Conservation (phyloP, 2,113 vertebrate genomes). For the Bufo bufo region DNA sequence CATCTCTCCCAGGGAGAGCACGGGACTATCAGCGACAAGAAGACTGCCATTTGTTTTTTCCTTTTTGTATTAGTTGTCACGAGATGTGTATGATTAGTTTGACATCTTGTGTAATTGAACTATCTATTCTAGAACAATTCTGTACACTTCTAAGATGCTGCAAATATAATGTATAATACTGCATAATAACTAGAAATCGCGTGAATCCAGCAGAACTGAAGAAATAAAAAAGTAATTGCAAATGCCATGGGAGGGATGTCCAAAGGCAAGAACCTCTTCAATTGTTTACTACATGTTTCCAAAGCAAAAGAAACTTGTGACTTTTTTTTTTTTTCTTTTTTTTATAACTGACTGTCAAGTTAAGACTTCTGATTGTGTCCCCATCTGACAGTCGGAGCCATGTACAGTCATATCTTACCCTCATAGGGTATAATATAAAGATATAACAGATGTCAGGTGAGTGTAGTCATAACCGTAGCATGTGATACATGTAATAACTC, state of each 20-base stretch:
- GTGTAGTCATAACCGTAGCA: not conserved
- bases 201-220: not conserved
- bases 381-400: not conserved
- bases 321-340: too few species aligned
- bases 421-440: not conserved
- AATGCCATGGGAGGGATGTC: not conserved
- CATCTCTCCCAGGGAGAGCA: constrained; percentile 49
- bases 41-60: not conserved
- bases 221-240: not conserved
- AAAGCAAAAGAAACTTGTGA: not conserved
- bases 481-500: not conserved
- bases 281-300: not conserved
- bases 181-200: not conserved
- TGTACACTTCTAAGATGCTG: constrained; percentile 21
- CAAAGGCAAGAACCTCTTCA: not conserved
- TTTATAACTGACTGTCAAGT: too few species aligned
- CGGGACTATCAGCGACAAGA: not conserved
- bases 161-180: constrained; percentile 12
- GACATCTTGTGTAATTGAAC: not conserved
- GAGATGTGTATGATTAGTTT: not conserved
- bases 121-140: not conserved
- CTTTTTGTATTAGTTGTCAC: not conserved
- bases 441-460: not conserved
- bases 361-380: not conserved
- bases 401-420: not conserved